Evolutionary conservation across 2,797 vertebrate species (phyloP).

Genomic region (Ctenopoma kingsleyae): DNA sequence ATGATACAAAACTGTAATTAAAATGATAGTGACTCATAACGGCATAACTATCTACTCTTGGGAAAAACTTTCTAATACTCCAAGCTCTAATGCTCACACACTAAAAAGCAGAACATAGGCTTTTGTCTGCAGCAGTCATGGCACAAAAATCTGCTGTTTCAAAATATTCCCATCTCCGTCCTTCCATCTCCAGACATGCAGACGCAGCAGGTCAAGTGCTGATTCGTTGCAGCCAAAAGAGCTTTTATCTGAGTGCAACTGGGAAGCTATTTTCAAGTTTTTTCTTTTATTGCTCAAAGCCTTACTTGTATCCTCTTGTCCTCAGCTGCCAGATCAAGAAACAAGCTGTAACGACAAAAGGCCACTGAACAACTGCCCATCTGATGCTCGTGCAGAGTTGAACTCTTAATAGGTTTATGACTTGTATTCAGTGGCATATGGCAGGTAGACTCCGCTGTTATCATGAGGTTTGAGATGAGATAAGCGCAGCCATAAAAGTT

Average conservation of each 20-base stretch:
- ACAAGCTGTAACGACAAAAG: constrained; percentile 18
- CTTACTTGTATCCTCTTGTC: constrained; percentile 24
- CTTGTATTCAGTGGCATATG: constrained; percentile 68
- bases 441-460: constrained; percentile 58
- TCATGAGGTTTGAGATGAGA: constrained; percentile 52
- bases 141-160: constrained; percentile 33
- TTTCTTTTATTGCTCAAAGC: constrained; percentile 42
- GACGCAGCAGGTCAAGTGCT: constrained; percentile 48
- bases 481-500: constrained; percentile 56
- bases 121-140: constrained; percentile 4
- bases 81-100: background rate
- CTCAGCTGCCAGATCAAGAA: constrained; percentile 41
- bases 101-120: background rate
- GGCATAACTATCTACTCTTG: background rate
- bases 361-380: constrained; percentile 11
- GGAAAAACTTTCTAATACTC: background rate
- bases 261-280: constrained; percentile 16
- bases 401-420: constrained; percentile 67
- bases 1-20: background rate
- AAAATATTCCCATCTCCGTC: constrained; percentile 47
- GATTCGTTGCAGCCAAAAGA: constrained; percentile 59
- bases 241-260: constrained; percentile 61
- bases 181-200: constrained; percentile 11
- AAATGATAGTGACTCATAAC: background rate
- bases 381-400: constrained; percentile 19